Base-by-base conservation (phyloP, 2,113 vertebrate species). In the Lonchura striata region DNA sequence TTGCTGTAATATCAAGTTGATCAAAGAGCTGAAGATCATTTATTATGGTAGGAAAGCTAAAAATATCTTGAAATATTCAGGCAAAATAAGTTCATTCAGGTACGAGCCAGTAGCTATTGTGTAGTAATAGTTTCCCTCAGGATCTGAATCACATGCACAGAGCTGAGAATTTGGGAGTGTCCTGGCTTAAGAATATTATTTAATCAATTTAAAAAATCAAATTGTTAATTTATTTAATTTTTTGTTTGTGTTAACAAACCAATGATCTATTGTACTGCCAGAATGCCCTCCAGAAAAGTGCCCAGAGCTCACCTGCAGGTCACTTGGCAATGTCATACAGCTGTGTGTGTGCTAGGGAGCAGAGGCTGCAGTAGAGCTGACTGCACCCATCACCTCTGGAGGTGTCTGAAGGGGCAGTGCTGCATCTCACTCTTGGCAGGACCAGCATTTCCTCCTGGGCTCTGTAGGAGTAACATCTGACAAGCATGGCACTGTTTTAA, bases 21-120 rank as follows among this genome's bases (percentile, higher is more conserved):
- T 96, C 92, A 94, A 96, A 96, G 86, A 70, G 39, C 25, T 66
- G 61, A 50, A 39, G 60, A 91, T 86, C 75, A 46, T 95, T 96
- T 86, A 53, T 83, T 93, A 71, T 44, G 75, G 93, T 78, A 74
- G 28, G 10, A 86, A 96, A 90, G 64, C 82, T 94, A 95, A 94
- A 94, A 95, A 93, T 96, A 94, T 31, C 76, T 86, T 83, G 39
- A 90, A 92, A 88, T 66, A 84, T 52, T 86, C 82, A 68, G 37
- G 33, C 30, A 92, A 93, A 95, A 47, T 31, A 66, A 53, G 24
- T 72, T 88, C 82, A 94, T 95, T 95, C 72, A 93, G 68, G 37
- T 88, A 76, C 7, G 9, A 96, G 49, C 10, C 10, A 1, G 57
- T 53, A 60, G 19, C 27, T 95, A 33, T 65, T 75, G 39, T 60